Evolutionary conservation across 2,113 vertebrate species (phyloP), one percentile per base, ranked within the genome.

Genomic region (Pontoporia blainvillei): DNA sequence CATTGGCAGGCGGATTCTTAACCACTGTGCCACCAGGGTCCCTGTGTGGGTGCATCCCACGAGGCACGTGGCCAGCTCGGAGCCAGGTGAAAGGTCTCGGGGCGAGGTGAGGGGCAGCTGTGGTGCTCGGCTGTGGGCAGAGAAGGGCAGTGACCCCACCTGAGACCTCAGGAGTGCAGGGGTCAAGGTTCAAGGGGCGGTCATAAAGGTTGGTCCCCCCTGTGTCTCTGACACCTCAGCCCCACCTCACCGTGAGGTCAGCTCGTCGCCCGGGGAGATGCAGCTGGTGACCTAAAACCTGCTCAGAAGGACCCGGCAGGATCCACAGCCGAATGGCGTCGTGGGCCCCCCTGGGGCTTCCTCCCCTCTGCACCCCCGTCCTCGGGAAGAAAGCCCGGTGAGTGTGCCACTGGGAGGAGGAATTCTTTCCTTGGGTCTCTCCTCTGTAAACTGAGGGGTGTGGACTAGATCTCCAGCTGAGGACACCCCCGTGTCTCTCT

Each of bases 311-410:
- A 17, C 8, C 13, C 13, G 27, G 57, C 49, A 5, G 14, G 81
- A n/a, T 21, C 29, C 10, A 3, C 10, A 3, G 39, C 41, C 25
- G 12, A 27, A 27, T 54, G 41, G n/a, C 29, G 2, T 13, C 6
- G 2, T 62, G 36, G 6, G 23, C 8, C 2, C 27, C 15, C 10
- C 46, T 61, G 5, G 0, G 0, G 6, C 46, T 36, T 36, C 39
- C 12, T 52, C 1, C 66, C 31, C 25, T 6, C 41, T 34, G 12
- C 2, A 5, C n/a, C 13, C 10, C 0, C 1, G 39, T 66, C 67
- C 64, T 89, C 0, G 1, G 54, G 75, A 75, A 41, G 69, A 34
- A 73, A 71, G 52, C 46, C 4, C 29, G 8, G 0, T 15, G 49
- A 1, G 3, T 1, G 0, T 12, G 52, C 72, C 11, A 39, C 52